Base-by-base conservation (phyloP, 1,140 invertebrate genomes). In the Coelopa frigida region DNA sequence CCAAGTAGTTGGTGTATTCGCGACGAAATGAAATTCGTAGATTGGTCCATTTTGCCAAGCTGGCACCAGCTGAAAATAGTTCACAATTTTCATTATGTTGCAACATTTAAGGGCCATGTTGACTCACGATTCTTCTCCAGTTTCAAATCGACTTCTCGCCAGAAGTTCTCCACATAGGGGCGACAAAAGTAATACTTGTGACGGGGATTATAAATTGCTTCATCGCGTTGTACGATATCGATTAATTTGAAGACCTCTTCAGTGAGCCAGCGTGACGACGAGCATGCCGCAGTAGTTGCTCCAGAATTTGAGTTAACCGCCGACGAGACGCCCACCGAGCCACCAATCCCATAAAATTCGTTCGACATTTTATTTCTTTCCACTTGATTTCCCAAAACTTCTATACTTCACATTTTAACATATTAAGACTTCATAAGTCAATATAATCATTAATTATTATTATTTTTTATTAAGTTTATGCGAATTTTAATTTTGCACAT, bases 31-130 rank as follows among this genome's bases (percentile, higher is more conserved):
- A 68, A 17, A 68, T 68, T 15, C 64, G 53, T 14, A 68, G 45
- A 47, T 68, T 68, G 7, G 64, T 68, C 64, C 64, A 68, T 45
- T 68, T 68, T n/a, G 64, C 64, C n/a, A 68, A 40, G 38, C 63
- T 68, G 8, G 63, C 59, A 3, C 64, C 64, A n/a, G 64, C 50
- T 52, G 15, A 2, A 51, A 42, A 18, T 12, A 33, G 18, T 12
- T 45, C n/a, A 14, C n/a, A 15, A 10, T n/a, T n/a, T n/a, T n/a
- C n/a, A n/a, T n/a, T n/a, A n/a, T n/a, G n/a, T n/a, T n/a, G n/a
- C 17, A 37, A 10, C n/a, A 37, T 14, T 37, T 6, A 37, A 7
- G 35, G n/a, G 27, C n/a, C n/a, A 8, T 3, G 3, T 29, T 10
- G 23, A 48, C 46, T 48, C 46, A 52, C 50, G 61, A 39, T 67